Evolutionary conservation across 2,797 vertebrate species (phyloP).

Genomic region (Typhlichthys subterraneus): DNA sequence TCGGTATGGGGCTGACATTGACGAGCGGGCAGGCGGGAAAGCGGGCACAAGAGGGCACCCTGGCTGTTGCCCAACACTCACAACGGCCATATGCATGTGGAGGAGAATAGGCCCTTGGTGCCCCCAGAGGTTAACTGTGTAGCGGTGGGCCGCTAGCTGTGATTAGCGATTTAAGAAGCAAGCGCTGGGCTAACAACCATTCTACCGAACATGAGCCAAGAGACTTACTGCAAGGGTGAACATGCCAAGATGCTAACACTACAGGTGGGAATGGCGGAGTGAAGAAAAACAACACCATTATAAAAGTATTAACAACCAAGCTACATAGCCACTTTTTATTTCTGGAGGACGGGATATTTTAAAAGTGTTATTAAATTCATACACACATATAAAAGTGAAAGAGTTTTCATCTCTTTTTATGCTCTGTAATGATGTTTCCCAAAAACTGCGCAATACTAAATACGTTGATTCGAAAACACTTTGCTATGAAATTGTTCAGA

Average conservation of each 20-base stretch:
- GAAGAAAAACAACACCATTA: neutral
- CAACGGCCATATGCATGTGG: conserved; percentile 54
- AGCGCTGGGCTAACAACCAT: conserved; percentile 24
- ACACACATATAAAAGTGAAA: no score
- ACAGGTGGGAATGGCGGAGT: conserved; percentile 31
- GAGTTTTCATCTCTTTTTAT: no score
- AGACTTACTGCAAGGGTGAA: conserved; percentile 33
- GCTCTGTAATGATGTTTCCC: no score
- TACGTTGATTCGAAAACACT: no score
- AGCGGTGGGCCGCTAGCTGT: conserved; percentile 50
- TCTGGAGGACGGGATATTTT: no score
- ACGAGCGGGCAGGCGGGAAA: conserved; percentile 28
- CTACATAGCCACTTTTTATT: no score
- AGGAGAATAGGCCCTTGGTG: conserved; percentile 52
- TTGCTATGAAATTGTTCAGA: no score
- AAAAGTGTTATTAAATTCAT: no score
- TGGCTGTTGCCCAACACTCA: conserved; percentile 65
- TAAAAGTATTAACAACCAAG: no score
- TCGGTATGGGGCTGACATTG: conserved; percentile 29
- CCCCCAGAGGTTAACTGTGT: conserved; percentile 63
- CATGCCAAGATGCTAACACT: conserved; percentile 45
- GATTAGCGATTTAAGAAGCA: conserved; percentile 56
- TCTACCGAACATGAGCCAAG: conserved; percentile 45
- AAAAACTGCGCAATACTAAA: no score
- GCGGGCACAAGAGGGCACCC: conserved; percentile 46